phyloP scores from a whole-genome alignment of 2,113 vertebrate genomes.

The Cervus canadensis region DNA sequence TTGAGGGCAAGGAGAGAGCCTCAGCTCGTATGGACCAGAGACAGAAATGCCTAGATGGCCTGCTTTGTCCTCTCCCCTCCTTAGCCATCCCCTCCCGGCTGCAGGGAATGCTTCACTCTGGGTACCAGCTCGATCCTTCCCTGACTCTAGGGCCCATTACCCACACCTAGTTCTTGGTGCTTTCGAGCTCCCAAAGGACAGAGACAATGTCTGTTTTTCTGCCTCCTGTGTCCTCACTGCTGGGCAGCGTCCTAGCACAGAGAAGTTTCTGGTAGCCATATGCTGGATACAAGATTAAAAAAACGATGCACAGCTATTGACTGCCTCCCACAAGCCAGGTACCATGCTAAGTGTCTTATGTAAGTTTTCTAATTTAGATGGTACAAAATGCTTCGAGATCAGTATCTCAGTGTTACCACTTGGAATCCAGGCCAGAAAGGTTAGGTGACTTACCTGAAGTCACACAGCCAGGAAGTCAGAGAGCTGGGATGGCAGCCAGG shows the following conservation, averaged over 20 bases:
- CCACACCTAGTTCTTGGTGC: neutral
- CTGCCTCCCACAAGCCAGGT: accelerated
- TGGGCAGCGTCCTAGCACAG: neutral
- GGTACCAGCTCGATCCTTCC: neutral
- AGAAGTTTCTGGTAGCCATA: neutral
- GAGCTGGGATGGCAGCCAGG: neutral
- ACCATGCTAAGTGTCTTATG: neutral
- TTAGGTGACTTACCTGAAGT: neutral
- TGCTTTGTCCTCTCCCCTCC: neutral
- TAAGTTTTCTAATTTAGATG: neutral
- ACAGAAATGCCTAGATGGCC: accelerated
- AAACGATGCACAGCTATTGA: neutral
- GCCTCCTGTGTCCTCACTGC: too few species aligned
- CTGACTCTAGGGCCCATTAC: neutral
- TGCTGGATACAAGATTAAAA: too few species aligned
- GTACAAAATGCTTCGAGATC: neutral
- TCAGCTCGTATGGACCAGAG: accelerated
- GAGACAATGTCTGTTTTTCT: neutral
- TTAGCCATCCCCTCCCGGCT: accelerated
- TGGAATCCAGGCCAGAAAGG: neutral
- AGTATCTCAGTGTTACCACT: neutral
- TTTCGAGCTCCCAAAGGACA: neutral
- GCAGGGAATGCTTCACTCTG: neutral
- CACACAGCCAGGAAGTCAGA: neutral
- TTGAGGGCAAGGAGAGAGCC: neutral